Base-by-base conservation (phyloP, 2,113 vertebrate genomes). In the Marmota monax region DNA sequence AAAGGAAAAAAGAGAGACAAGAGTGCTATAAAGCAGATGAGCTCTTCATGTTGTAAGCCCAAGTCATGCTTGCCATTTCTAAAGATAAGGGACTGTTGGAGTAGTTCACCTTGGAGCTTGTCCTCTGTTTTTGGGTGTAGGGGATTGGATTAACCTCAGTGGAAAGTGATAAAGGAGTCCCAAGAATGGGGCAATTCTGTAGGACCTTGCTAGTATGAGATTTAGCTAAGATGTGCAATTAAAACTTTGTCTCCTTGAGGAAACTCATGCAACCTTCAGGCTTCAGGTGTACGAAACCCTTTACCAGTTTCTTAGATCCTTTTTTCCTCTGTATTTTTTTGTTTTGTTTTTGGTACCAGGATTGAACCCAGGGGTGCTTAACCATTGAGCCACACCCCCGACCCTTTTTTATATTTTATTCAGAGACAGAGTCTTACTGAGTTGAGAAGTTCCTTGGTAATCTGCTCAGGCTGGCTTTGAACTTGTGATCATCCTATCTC, bases 41-140 rank as follows among this genome's bases (percentile, higher is more conserved):
- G 53, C 11, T 17, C 53, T 23, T 84, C 12, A 80, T 72, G 32
- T 48, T 56, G 0, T 84, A n/a, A 91, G 61, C 39, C 42, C 10
- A 51, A 39, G 20, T 88, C 82, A 5, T 70, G 61, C 69, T 88
- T 95, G 51, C 51, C 72, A 1, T 85, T 73, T 29, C 9, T 88
- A 92, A 89, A 92, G 48, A 34, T 65, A 78, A 79, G 83, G 61
- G 39, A 13, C 7, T 95, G 7, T 69, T 92, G 32, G 34, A 86
- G n/a, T 86, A 51, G 5, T 16, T 92, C 51, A 13, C 1, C 25
- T 63, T 84, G 53, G 39, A 93, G 39, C 7, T 89, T 18, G 51
- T 80, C 53, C 48, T 93, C 63, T 90, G 42, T 90, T 88, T 18
- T 39, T 85, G 48, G 27, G 39, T 56, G 84, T 37, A 94, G 51